Conservation (phyloP, 2,797 vertebrate species). For the Etheostoma nigrum region DNA sequence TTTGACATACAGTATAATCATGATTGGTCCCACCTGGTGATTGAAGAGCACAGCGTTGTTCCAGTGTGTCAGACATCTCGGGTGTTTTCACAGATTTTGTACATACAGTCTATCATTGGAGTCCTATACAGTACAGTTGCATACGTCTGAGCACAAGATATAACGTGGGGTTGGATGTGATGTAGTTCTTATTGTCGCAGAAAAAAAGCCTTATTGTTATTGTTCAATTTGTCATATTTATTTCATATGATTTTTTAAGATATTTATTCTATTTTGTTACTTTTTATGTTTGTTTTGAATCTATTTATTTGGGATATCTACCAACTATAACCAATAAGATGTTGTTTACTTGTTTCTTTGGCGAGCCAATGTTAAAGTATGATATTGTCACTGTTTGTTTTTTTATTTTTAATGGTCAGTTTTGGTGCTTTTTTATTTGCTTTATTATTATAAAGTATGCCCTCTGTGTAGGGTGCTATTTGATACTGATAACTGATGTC, state of each 20-base stretch:
- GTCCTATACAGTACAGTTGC: conserved; percentile 77
- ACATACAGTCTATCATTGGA: conserved; percentile 80
- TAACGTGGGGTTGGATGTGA: conserved; percentile 80
- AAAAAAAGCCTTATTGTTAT: conserved; percentile 87
- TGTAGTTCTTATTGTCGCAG: conserved; percentile 79
- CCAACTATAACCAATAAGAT: conserved; percentile 83
- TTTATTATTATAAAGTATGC: conserved; percentile 74
- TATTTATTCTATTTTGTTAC: conserved; percentile 86
- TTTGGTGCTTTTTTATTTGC: conserved; percentile 83
- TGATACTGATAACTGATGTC: conserved; percentile 85
- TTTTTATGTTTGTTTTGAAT: conserved; percentile 78
- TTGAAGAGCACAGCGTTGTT: conserved; percentile 72
- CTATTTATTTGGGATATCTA: conserved; percentile 81
- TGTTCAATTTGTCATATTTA: conserved; percentile 83
- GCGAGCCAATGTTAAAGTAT: conserved; percentile 83
- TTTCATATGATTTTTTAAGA: conserved; percentile 79
- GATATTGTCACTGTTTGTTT: conserved; percentile 77
- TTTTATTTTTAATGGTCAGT: conserved; percentile 76
- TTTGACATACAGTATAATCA: conserved; percentile 63
- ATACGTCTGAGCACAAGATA: conserved; percentile 83
- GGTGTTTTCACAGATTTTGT: conserved; percentile 71
- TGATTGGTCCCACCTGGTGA: conserved; percentile 64
- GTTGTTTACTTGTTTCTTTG: conserved; percentile 82
- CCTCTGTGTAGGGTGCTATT: conserved; percentile 83
- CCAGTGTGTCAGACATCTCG: conserved; percentile 56